A percentile compares a stretch with the other conserved stretches of the same genome.
Conservation (phyloP, 2,797 vertebrate species). For the Scleropages formosus region DNA sequence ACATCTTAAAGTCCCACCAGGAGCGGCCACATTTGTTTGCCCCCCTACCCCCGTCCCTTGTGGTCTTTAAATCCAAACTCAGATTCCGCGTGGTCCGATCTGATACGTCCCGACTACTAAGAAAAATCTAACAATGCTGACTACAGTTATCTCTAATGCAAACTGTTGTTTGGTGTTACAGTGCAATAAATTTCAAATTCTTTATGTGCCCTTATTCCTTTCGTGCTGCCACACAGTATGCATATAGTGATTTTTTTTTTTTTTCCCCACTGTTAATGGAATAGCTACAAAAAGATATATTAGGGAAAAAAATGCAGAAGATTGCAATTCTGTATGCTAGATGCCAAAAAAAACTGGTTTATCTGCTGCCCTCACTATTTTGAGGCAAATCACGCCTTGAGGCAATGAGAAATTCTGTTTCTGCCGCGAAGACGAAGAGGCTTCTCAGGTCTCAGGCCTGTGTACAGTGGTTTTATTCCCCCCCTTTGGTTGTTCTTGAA, state of each 20-base stretch:
- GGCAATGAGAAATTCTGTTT: constrained; percentile 1
- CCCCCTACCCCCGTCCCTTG: neutral
- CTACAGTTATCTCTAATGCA: neutral
- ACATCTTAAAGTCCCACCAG: constrained; percentile 2
- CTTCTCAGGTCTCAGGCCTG: neutral
- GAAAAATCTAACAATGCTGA: neutral
- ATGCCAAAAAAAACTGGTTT: constrained; percentile 1
- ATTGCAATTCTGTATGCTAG: neutral
- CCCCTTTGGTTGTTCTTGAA: constrained; percentile 48
- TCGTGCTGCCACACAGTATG: no score
- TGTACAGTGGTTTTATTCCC: constrained; percentile 29
- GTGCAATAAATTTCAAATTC: neutral
- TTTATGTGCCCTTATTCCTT: neutral
- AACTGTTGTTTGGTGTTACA: neutral
- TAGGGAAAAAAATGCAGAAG: neutral
- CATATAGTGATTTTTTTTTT: neutral
- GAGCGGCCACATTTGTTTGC: neutral
- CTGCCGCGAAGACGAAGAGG: neutral
- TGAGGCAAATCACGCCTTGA: neutral
- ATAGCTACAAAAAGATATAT: neutral
- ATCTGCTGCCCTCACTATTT: neutral
- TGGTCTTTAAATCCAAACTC: neutral
- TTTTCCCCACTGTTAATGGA: no score
- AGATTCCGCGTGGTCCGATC: neutral
- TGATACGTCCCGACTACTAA: neutral